Conservation (phyloP, 2,888 invertebrate species). For the Ctena decussata region DNA sequence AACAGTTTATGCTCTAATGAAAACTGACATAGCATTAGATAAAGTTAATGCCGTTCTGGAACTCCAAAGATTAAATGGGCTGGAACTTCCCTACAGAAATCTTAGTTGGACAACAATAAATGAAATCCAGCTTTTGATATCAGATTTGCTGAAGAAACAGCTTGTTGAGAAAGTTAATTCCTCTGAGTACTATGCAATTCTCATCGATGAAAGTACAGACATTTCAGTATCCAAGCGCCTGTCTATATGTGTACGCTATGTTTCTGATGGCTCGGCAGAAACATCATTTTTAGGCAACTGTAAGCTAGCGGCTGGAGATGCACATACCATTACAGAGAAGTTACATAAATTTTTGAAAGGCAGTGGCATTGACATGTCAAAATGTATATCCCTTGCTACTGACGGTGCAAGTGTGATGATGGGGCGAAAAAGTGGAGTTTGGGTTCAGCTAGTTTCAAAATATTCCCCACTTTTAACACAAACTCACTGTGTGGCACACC, state of each 20-base stretch:
- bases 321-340: conserved; percentile 18
- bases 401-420: conserved; percentile 32
- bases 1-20: conserved; percentile 29
- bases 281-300: conserved; percentile 43
- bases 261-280: conserved; percentile 29
- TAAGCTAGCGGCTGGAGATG: conserved; percentile 32
- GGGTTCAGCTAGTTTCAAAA: not conserved
- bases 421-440: conserved; percentile 21
- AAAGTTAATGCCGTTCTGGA: conserved; percentile 22
- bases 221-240: conserved; percentile 40
- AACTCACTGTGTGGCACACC: conserved; percentile 50
- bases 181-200: conserved; percentile 20
- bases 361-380: not conserved
- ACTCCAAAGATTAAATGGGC: conserved; percentile 43
- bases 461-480: conserved; percentile 1
- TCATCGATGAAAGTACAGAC: conserved; percentile 61
- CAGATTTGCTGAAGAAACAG: not conserved
- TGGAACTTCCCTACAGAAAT: conserved; percentile 38
- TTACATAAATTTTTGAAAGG: not conserved
- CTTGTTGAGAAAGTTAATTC: conserved; percentile 24
- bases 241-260: conserved; percentile 47
- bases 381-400: conserved; percentile 38
- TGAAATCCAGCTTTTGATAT: conserved; percentile 36
- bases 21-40: conserved; percentile 12
- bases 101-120: conserved; percentile 52